Evolutionary conservation across 1,140 invertebrate genomes (phyloP), one percentile per base, ranked within the genome.

Genomic region (Trypoxylus dichotomus): DNA sequence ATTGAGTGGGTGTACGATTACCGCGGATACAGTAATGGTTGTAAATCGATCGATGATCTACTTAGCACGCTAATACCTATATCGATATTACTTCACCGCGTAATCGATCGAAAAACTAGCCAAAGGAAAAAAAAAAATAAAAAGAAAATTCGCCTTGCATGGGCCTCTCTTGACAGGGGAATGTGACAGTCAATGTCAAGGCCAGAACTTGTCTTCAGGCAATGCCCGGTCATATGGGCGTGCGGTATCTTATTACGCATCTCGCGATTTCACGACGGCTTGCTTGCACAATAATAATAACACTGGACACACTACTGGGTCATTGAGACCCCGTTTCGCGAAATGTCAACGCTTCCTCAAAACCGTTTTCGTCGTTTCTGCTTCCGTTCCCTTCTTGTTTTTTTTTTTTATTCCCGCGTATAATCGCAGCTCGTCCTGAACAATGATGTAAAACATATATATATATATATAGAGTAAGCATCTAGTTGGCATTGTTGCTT

Each of bases 131-230:
- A 58, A 47, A 60, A 68, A 54, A 60, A 60, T 60, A 76, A 60
- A 43, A 29, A 76, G 54, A 19, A 42, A 58, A 32, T 74, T 54
- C 75, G 77, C 79, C 79, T 79, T 77, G 74, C 75, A 21, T 74
- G 79, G 79, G 79, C 79, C 47, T 54, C 47, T 54, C 47, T 54
- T 54, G 47, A 54, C 47, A 54, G 19, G 47, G 47, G 79, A 80
- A 74, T 77, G 78, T 77, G 54, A 79, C 58, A 77, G 76, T 80
- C 81, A 82, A 82, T 82, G 81, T 82, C 81, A 82, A 82, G 81
- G 81, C 63, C 76, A 80, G 78, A 75, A 80, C 79, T 80, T 42
- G 60, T 29, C 75, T 73, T 32, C 75, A 73, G 75, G 74, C 78
- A 37, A 60, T 73, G 24, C 76, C 47, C 47, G 47, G 47, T 54